A percentile compares a stretch with the other conserved stretches of the same genome.
Conservation (phyloP, 2,888 invertebrate species). For the Palloptera scutellata region DNA sequence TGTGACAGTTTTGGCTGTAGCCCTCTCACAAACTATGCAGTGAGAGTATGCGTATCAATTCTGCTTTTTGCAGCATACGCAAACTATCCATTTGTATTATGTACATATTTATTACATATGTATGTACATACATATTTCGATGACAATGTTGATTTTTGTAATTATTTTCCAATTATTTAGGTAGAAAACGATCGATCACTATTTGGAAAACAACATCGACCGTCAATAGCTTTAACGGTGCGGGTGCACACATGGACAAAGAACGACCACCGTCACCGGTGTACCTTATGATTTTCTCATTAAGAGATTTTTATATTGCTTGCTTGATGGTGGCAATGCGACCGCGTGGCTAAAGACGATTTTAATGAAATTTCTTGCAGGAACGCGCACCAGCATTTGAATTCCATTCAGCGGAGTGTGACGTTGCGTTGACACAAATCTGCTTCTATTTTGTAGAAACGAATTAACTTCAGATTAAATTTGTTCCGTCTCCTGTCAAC, state of each 20-base stretch:
- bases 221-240: not conserved
- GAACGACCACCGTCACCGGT: slow-evolving; percentile 10
- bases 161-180: slow-evolving; percentile 33
- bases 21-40: too few relatives aligned
- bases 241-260: not conserved
- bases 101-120: not conserved
- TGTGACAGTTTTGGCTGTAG: slow-evolving; percentile 16
- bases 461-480: slow-evolving; percentile 47
- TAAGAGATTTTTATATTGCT: slow-evolving; percentile 25
- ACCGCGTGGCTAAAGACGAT: slow-evolving; percentile 14
- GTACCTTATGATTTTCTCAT: slow-evolving; percentile 44
- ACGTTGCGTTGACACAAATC: slow-evolving; percentile 27
- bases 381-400: slow-evolving; percentile 37
- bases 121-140: not conserved
- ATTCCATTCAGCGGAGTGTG: not conserved
- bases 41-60: not conserved
- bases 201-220: not conserved
- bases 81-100: slow-evolving; percentile 15
- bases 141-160: slow-evolving; percentile 7
- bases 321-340: not conserved
- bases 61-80: slow-evolving; percentile 6
- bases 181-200: slow-evolving; percentile 30
- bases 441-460: slow-evolving; percentile 40
- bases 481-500: too few relatives aligned
- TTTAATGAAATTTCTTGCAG: slow-evolving; percentile 13